Percentiles rank a stretch among this genome's conserved stretches.
phyloP scores from a whole-genome alignment of 2,797 vertebrate genomes.

The Scolopax bukidnonensis region DNA sequence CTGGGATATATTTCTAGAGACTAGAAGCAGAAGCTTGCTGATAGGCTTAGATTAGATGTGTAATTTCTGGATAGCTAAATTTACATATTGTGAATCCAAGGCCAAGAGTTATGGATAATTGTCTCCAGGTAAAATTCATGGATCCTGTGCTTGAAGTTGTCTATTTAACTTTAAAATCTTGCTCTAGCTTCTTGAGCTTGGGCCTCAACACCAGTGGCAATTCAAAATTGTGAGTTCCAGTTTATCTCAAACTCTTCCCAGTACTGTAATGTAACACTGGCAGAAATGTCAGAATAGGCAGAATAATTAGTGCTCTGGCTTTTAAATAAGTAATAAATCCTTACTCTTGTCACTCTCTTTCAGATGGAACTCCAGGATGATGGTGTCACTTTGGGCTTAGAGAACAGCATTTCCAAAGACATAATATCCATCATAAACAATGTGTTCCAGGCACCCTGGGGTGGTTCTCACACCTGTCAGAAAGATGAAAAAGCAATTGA shows the following conservation, averaged over 20 bases:
- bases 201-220: neutral
- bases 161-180: neutral
- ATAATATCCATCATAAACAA: slow-evolving; percentile 98
- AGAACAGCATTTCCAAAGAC: slow-evolving; percentile 94
- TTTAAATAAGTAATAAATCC: slow-evolving; percentile 35
- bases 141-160: neutral
- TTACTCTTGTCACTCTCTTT: slow-evolving; percentile 59
- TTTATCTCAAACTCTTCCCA: neutral
- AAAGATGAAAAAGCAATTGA: slow-evolving; percentile 95
- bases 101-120: neutral
- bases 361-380: slow-evolving; percentile 99
- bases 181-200: neutral
- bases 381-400: slow-evolving; percentile 93
- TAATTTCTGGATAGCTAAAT: neutral
- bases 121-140: neutral
- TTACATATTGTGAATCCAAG: neutral
- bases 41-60: neutral
- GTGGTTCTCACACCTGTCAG: slow-evolving; percentile 96
- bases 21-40: neutral
- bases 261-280: neutral
- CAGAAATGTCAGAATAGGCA: neutral
- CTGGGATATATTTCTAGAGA: neutral
- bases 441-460: slow-evolving; percentile 98
- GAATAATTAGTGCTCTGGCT: neutral
- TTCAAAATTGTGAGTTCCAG: neutral